Percentiles rank a stretch among this genome's conserved stretches.
Conservation (phyloP, 2,888 invertebrate genomes). For the Quadroppia sp. region DNA sequence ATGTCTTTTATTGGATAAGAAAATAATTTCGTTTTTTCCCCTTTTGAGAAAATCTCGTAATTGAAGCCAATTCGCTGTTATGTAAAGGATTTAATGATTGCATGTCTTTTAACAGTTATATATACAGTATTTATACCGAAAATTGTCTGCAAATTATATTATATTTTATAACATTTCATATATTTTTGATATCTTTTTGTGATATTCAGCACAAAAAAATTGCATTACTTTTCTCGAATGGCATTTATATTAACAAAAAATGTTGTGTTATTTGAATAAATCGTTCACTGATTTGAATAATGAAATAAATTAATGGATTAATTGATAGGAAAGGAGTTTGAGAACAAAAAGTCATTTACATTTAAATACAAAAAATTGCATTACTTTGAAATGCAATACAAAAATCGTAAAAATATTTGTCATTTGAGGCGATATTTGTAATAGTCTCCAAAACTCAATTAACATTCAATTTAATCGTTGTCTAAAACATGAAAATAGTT, state of each 20-base stretch:
- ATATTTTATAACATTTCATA: too few relatives aligned
- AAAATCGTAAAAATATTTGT: background rate
- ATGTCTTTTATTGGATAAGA: background rate
- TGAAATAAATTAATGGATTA: slow-evolving; percentile 31
- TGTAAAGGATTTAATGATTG: too few relatives aligned
- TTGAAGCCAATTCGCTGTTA: too few relatives aligned
- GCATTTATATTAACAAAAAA: background rate
- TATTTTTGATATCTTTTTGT: background rate
- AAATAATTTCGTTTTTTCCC: too few relatives aligned
- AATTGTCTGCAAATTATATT: too few relatives aligned
- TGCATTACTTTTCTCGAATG: background rate
- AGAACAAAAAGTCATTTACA: background rate
- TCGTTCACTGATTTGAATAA: slow-evolving; percentile 11
- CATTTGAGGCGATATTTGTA: background rate
- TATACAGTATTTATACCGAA: too few relatives aligned
- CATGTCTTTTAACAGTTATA: too few relatives aligned
- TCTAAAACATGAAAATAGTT: background rate
- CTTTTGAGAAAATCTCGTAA: too few relatives aligned
- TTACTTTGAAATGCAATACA: background rate
- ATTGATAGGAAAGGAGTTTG: background rate
- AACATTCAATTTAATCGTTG: background rate
- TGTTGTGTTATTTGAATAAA: background rate
- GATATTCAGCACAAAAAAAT: background rate
- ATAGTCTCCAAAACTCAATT: background rate
- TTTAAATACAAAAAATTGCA: background rate